Evolutionary conservation across 2,888 invertebrate genomes (phyloP), one percentile per base, ranked within the genome.

Genomic region (Drosophila prolongata): DNA sequence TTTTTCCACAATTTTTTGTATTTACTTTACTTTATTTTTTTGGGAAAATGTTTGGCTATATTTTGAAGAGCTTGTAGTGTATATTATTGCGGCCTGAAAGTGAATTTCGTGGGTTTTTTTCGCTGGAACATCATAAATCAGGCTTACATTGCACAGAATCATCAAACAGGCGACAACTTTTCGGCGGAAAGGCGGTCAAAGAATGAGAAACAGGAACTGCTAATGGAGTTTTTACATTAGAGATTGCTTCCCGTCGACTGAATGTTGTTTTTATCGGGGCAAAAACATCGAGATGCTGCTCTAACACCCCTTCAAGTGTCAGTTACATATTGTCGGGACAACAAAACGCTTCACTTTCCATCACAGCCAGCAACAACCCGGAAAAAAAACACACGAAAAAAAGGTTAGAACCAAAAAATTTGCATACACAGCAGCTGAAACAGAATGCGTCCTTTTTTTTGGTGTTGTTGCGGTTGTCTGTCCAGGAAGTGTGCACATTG

Each of bases 91-190:
- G 79, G 75, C 77, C 65, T 58, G 52, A 37, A 73, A 70, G 67
- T 76, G 67, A 77, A 80, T 64, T 64, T 62, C 34, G 47, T 62
- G 47, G 47, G 47, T 16, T 50, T 78, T 78, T 79, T 83, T 79
- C 24, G 38, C 34, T 37, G 49, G 53, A 61, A 77, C 79, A 82
- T 83, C 89, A 91, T 90, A 90, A 88, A 90, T 90, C 90, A 89
- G 80, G 89, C 89, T 91, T 90, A 90, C 79, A 87, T 90, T 89
- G 87, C 84, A 80, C 76, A 89, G 89, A 90, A 89, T 90, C 90
- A 91, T 89, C 89, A 84, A 86, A 68, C 72, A 69, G 82, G 79
- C 82, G 75, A 66, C 66, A 79, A 77, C 75, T 62, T 83, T 76
- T 70, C 59, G 65, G 16, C 38, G 42, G 30, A 60, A 44, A 60